Percentiles rank a stretch among this genome's conserved stretches.
phyloP scores from a whole-genome alignment of 1,140 invertebrate genomes.

The Palaemon carinicauda region DNA sequence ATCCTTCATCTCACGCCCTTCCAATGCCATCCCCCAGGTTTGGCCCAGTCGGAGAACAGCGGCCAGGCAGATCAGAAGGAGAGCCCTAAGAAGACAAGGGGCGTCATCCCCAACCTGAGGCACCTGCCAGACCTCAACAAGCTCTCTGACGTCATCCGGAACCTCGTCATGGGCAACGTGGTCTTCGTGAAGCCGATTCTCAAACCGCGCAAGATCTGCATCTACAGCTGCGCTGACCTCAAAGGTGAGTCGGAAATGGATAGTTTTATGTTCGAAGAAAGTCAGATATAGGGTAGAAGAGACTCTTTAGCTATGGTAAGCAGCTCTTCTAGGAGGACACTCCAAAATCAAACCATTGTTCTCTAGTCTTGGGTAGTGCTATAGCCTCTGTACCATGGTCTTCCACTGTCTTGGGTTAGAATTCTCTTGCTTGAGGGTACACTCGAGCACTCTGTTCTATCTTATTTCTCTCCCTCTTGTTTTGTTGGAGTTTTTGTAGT shows the following conservation, averaged over 20 bases:
- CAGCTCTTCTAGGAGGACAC: too few species aligned
- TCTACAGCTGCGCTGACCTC: conserved; percentile 75
- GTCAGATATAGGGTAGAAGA: too few species aligned
- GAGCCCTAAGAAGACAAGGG: conserved; percentile 25
- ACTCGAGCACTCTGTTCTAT: too few species aligned
- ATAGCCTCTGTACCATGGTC: too few species aligned
- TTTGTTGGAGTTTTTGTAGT: too few species aligned
- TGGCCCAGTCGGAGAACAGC: conserved; percentile 20
- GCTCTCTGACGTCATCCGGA: conserved; percentile 68
- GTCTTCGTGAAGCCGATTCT: conserved; percentile 63
- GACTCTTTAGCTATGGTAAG: too few species aligned
- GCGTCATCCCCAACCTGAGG: conserved; percentile 33
- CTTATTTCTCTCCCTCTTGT: too few species aligned
- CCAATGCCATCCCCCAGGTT: neutral
- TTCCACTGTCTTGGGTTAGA: too few species aligned
- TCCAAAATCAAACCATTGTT: too few species aligned
- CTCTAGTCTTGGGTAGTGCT: too few species aligned
- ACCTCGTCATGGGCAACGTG: conserved; percentile 70
- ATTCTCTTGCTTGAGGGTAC: too few species aligned
- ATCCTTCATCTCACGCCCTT: neutral
- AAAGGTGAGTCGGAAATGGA: conserved; percentile 70
- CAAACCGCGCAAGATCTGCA: conserved; percentile 71
- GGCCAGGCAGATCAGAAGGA: neutral
- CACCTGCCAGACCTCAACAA: conserved; percentile 65
- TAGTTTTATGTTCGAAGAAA: too few species aligned